A percentile compares a stretch with the other conserved stretches of the same genome.
Conservation (phyloP, 2,888 invertebrate genomes). For the Meiosimyza decipiens region DNA sequence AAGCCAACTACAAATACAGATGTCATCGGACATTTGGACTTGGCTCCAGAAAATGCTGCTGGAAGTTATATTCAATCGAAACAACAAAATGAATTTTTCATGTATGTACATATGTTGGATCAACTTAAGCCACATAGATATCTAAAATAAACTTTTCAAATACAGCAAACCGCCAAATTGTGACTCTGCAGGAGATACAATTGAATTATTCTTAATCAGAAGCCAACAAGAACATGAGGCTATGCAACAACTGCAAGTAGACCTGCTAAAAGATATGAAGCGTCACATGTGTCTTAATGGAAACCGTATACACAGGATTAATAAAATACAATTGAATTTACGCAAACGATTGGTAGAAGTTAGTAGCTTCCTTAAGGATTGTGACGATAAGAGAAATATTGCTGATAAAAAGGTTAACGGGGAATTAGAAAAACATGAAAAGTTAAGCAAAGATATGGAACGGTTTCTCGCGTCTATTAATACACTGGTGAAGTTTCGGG, state of each 20-base stretch:
- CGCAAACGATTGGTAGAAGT: constrained; percentile 62
- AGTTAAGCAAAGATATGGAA: constrained; percentile 52
- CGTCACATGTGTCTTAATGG: constrained; percentile 54
- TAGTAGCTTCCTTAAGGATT: constrained; percentile 65
- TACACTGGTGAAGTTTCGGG: constrained; percentile 54
- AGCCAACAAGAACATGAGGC: constrained; percentile 61
- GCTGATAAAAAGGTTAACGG: constrained; percentile 58
- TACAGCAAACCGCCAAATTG: constrained; percentile 63
- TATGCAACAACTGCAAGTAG: constrained; percentile 57
- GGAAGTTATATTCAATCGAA: too few species aligned
- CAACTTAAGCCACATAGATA: too few species aligned
- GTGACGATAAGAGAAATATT: constrained; percentile 58
- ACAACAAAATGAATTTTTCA: too few species aligned
- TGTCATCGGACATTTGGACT: too few species aligned
- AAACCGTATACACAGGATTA: constrained; percentile 57
- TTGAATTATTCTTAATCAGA: constrained; percentile 61
- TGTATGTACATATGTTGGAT: too few species aligned
- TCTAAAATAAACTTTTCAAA: too few species aligned
- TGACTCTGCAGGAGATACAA: constrained; percentile 63
- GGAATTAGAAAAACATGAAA: constrained; percentile 54
- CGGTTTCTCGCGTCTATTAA: constrained; percentile 49
- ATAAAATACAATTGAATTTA: constrained; percentile 55
- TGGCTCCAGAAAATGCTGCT: too few species aligned
- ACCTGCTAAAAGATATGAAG: constrained; percentile 58
- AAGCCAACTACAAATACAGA: too few species aligned